Evolutionary conservation across 2,113 vertebrate genomes (phyloP).

Genomic region (Aldabrachelys gigantea): DNA sequence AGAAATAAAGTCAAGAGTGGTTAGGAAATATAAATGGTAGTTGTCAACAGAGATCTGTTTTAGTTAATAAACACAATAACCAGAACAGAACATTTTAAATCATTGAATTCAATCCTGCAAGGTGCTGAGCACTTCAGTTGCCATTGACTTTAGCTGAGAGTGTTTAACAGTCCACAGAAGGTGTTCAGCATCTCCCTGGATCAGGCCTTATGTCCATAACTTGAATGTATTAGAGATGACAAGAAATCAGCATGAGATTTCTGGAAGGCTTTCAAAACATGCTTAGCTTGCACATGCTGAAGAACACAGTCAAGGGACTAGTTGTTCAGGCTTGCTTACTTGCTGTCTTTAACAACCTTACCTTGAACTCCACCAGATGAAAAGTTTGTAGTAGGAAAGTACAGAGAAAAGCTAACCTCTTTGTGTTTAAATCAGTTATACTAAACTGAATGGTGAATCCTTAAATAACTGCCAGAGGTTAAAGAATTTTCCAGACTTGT

Average conservation of each 20-base stretch:
- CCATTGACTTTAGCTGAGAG: neutral
- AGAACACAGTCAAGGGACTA: constrained; percentile 1
- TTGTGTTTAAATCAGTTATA: constrained; percentile 21
- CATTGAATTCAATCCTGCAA: neutral
- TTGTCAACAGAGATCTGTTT: constrained; percentile 25
- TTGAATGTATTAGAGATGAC: neutral
- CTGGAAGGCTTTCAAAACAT: neutral
- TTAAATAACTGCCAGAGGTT: constrained; percentile 39
- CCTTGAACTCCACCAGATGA: neutral
- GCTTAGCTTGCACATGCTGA: neutral
- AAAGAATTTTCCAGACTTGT: constrained; percentile 41
- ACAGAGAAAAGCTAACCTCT: neutral
- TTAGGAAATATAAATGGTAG: constrained; percentile 9
- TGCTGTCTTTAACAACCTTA: neutral
- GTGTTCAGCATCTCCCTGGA: neutral
- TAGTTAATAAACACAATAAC: neutral
- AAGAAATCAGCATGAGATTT: neutral
- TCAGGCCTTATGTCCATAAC: neutral
- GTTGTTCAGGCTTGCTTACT: neutral
- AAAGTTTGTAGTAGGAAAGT: neutral
- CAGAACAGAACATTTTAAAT: accelerated
- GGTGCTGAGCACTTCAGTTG: neutral
- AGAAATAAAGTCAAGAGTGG: neutral
- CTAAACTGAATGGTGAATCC: constrained; percentile 6
- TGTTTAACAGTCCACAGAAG: neutral